Percentiles rank a stretch among this genome's conserved stretches.
Conservation (phyloP, 2,888 invertebrate genomes). For the Auanema freiburgensis region DNA sequence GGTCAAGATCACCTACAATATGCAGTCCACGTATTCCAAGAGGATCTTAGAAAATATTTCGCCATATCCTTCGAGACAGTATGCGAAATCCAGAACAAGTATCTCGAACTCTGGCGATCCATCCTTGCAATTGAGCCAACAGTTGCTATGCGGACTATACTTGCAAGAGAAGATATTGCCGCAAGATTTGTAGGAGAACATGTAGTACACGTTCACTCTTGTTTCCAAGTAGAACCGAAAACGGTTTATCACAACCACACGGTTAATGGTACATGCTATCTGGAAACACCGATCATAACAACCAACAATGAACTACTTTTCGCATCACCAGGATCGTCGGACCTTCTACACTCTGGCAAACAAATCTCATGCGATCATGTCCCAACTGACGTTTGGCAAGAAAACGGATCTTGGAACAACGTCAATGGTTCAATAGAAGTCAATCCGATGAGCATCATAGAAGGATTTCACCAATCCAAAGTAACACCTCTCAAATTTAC, state of each 20-base stretch:
- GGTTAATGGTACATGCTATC: constrained; percentile 19
- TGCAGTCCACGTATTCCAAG: too few species aligned
- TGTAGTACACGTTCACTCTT: constrained; percentile 16
- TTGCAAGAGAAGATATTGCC: constrained; percentile 23
- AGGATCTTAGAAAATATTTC: too few species aligned
- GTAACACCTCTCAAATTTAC: neutral
- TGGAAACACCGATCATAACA: constrained; percentile 20
- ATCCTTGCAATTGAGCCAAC: constrained; percentile 25
- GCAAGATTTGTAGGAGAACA: constrained; percentile 21
- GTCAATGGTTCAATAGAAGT: neutral
- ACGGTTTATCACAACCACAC: constrained; percentile 14
- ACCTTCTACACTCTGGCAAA: neutral
- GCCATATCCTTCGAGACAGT: constrained; percentile 1
- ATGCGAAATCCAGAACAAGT: constrained; percentile 22
- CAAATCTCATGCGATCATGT: neutral
- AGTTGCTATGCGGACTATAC: constrained; percentile 21
- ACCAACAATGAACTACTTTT: neutral
- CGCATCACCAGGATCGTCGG: constrained; percentile 3
- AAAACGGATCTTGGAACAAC: neutral
- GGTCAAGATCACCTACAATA: too few species aligned
- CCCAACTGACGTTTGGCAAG: neutral
- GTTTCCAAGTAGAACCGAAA: constrained; percentile 2
- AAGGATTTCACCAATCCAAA: neutral
- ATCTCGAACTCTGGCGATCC: constrained; percentile 15
- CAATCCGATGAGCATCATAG: neutral